These are phyloP conservation scores for Chelidonichthys spinosus DNA, from an alignment of 2,797 vertebrate species.

Conservation along the genomic window DNA sequence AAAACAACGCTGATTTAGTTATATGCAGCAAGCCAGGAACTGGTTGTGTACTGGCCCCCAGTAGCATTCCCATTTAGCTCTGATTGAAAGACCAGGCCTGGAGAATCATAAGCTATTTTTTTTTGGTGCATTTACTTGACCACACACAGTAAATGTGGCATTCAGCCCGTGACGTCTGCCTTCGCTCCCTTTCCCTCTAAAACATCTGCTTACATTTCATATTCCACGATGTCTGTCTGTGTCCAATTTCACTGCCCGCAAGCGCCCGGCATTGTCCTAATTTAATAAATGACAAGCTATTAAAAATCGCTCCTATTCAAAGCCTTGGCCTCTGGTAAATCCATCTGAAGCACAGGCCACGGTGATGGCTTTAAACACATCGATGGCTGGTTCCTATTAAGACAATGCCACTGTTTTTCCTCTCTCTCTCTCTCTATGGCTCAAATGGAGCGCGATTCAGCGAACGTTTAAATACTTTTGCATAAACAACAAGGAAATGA, in stretches of 20 bases:
- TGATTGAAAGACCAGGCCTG: constrained; percentile 79
- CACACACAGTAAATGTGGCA: constrained; percentile 79
- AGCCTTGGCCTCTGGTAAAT: constrained; percentile 77
- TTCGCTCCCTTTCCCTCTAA: constrained; percentile 50
- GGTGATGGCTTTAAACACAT: constrained; percentile 75
- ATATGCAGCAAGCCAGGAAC: constrained; percentile 22
- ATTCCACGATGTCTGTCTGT: constrained; percentile 78
- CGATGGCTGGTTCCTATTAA: constrained; percentile 74
- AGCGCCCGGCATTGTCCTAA: constrained; percentile 81
- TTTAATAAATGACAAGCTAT: constrained; percentile 84
- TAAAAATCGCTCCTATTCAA: constrained; percentile 78
- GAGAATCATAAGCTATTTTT: constrained; percentile 43
- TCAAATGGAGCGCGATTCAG: constrained; percentile 26
- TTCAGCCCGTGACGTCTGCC: constrained; percentile 69
- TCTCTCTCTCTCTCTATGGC: constrained; percentile 39
- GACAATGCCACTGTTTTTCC: constrained; percentile 77
- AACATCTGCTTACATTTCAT: constrained; percentile 83
- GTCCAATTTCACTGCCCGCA: constrained; percentile 77
- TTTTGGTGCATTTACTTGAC: constrained; percentile 58
- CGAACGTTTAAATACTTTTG: constrained; percentile 42
- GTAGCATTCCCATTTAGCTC: constrained; percentile 45
- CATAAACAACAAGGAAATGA: constrained; percentile 43
- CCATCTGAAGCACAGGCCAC: constrained; percentile 68
- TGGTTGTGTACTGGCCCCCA: constrained; percentile 35
- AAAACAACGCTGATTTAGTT: constrained; percentile 46